Evolutionary conservation across 1,140 invertebrate species (phyloP), one percentile per base, ranked within the genome.

Genomic region (Drosophila melanogaster): DNA sequence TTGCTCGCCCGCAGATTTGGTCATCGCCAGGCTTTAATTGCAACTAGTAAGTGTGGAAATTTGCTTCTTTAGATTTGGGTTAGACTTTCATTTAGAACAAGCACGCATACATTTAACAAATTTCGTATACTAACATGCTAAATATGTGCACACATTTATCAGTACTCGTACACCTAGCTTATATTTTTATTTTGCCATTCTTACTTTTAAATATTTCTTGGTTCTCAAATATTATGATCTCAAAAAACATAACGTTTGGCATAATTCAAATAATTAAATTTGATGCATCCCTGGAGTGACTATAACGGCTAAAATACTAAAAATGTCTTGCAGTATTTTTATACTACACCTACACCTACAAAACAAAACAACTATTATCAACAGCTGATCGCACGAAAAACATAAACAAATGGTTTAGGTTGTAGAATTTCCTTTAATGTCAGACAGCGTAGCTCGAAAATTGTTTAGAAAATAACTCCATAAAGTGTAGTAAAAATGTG

Each of bases 341-440:
- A 12, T 50, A 33, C 26, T 33, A 33, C 8, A 30, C 2, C 19
- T 10, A 11, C 12, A 3, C 19, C 33, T 33, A 14, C 43, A 26
- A 30, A 30, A 30, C 7, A 30, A 8, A 19, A 47, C 12, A 19
- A 4, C 19, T 4, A 12, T 14, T 4, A 12, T 14, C 6, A 22
- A 19, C 62, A 65, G 58, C 61, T 65, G 61, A 15, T 62, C 24
- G 10, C 2, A 3, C 3, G 12, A n/a, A 14, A 46, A 65, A 61
- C 26, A 24, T 65, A 66, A 49, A 49, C 62, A 66, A 66, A 65
- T 14, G 10, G 2, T 26, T 12, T 62, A 30, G 38, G 15, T 64
- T 22, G 15, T 11, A 49, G 17, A 15, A 15, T 15, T 65, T 43
- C 30, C 8, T 47, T 64, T 14, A 24, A 12, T 26, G 59, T 49